A percentile compares a stretch with the other conserved stretches of the same genome.
Conservation (phyloP, 2,113 vertebrate species). For the Hepsetus odoe region DNA sequence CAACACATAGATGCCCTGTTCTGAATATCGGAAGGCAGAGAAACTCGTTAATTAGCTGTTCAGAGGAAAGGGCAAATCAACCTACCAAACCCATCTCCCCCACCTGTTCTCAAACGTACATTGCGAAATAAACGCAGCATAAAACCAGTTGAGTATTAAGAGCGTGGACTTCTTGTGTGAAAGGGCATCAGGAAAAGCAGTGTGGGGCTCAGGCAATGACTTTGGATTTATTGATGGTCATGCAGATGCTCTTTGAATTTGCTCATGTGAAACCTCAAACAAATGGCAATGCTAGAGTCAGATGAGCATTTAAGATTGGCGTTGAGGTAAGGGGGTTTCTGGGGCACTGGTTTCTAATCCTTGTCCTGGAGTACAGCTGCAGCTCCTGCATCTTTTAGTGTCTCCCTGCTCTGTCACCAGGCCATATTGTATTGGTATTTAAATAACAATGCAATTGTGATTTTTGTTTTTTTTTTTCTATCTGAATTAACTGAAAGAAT, state of each 20-base stretch:
- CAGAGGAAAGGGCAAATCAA: constrained; percentile 38
- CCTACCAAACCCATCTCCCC: constrained; percentile 57
- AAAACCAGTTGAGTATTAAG: constrained; percentile 42
- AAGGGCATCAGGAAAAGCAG: constrained; percentile 37
- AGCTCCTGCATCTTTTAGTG: too few species aligned
- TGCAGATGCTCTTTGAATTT: neutral
- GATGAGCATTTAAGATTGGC: neutral
- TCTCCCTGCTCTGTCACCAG: too few species aligned
- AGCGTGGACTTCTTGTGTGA: constrained; percentile 31
- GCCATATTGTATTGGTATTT: too few species aligned
- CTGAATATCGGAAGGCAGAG: constrained; percentile 46
- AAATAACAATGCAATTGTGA: too few species aligned
- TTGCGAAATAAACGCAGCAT: constrained; percentile 66
- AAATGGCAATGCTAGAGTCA: too few species aligned
- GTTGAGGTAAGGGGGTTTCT: neutral
- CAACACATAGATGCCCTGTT: constrained; percentile 41
- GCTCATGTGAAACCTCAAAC: too few species aligned
- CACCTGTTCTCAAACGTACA: constrained; percentile 84
- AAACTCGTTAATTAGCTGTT: constrained; percentile 22
- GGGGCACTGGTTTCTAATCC: neutral
- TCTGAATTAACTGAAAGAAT: too few species aligned
- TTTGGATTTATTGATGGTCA: neutral
- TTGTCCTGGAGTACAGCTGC: too few species aligned
- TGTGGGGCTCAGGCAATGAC: neutral
- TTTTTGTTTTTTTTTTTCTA: too few species aligned